These are phyloP conservation scores for Chelonoidis abingdonii DNA, from an alignment of 2,113 vertebrate genomes.

Conservation along the genomic window DNA sequence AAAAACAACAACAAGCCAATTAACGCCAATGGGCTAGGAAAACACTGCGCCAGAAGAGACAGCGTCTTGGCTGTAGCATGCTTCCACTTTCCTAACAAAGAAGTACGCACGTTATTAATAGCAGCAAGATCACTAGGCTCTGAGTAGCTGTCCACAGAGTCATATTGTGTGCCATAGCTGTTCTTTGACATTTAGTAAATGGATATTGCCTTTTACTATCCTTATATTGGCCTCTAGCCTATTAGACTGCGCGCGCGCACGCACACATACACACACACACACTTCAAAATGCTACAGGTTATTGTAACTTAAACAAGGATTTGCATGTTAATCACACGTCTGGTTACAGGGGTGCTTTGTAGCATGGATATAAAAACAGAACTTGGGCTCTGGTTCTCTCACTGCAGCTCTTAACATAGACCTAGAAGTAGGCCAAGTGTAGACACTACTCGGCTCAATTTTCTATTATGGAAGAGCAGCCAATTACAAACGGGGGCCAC, in stretches of 20 bases:
- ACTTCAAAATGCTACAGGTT: slow-evolving; percentile 15
- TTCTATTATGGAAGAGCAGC: not conserved
- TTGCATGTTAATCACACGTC: not conserved
- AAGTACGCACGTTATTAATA: not conserved
- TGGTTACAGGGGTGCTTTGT: slow-evolving; percentile 14
- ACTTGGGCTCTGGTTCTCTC: not conserved
- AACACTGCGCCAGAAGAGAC: slow-evolving; percentile 26
- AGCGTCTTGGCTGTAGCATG: not conserved
- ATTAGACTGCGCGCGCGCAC: not conserved
- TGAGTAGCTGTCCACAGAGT: not conserved
- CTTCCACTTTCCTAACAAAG: slow-evolving; percentile 18
- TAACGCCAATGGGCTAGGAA: slow-evolving; percentile 6
- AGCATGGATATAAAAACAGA: not conserved
- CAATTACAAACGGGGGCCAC: not conserved
- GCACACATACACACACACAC: not conserved
- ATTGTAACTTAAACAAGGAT: not conserved
- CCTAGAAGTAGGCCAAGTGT: not conserved
- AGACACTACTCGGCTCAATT: not conserved
- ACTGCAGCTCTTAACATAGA: not conserved
- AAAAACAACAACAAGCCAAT: slow-evolving; percentile 18
- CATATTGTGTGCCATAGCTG: not conserved
- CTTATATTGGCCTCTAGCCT: not conserved
- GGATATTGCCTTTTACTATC: not conserved
- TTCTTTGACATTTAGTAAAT: slow-evolving; percentile 4
- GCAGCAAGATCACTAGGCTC: not conserved